Evolutionary conservation across 1,140 invertebrate species (phyloP), one percentile per base, ranked within the genome.

Genomic region (Meloidogyne hapla): DNA sequence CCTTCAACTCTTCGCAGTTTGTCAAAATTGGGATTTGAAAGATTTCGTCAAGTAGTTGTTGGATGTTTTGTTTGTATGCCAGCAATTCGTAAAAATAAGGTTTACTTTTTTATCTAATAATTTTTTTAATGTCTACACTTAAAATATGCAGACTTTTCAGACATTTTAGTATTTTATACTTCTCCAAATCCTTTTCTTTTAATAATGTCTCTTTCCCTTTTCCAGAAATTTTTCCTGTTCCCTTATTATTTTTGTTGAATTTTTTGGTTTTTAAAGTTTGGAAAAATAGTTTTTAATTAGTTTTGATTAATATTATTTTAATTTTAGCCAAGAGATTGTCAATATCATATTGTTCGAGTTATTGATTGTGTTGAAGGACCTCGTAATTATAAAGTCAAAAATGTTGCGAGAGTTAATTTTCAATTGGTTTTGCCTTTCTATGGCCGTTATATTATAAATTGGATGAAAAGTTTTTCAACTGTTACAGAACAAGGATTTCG

Each of bases 11-110:
- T 73, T 13, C 71, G 71, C 2, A 42, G 38, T 42, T 64, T 73
- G 28, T 21, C 71, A 26, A 73, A 73, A 38, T 28, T 73, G 48
- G 71, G 56, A 1, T 73, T 65, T 63, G 71, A 73, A 28, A 42
- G 56, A 25, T 73, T 73, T 13, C 23, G 56, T 61, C 56, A 73
- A 13, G 56, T 64, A 6, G 71, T 64, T 6, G 23, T 12, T 8
- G 71, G 71, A 28, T 73, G 71, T 61, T 73, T 73, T 33, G 71
- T 73, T n/a, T 61, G 26, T 23, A 73, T 73, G 70, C 56, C 70
- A 23, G 28, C 26, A 9, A 64, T 73, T n/a, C 38, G 70, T 61
- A 72, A 61, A 72, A 62, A 72, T 26, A 72, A 72, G 69, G 69
- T 61, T 48, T n/a, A 9, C n/a, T 23, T 13, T 69, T 13, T 1